These are phyloP conservation scores for Pipistrellus kuhlii DNA, from an alignment of 2,797 vertebrate genomes.

Conservation along the genomic window DNA sequence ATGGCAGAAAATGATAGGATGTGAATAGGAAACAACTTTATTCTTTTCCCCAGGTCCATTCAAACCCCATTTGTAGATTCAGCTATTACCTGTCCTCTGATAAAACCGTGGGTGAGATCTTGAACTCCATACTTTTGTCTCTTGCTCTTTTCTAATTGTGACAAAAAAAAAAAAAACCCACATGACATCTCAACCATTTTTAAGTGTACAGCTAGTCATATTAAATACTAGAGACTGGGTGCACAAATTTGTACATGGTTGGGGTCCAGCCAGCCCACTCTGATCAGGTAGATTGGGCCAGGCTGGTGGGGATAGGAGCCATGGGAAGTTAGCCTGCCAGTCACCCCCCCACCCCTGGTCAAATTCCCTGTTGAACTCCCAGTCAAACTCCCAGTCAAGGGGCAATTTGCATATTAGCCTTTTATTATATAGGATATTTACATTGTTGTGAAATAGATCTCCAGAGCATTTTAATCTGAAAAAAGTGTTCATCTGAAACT, in stretches of 20 bases:
- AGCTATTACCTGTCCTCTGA: neutral
- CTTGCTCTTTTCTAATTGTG: neutral
- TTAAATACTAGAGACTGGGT: neutral
- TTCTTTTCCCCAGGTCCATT: neutral
- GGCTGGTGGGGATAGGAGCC: too few relatives aligned
- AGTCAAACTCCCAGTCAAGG: too few relatives aligned
- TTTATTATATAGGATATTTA: neutral
- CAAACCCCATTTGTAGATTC: neutral
- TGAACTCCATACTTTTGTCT: neutral
- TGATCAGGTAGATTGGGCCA: too few relatives aligned
- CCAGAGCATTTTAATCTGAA: neutral
- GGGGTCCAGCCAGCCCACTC: too few relatives aligned
- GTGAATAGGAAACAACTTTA: neutral
- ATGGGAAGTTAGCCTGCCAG: too few relatives aligned
- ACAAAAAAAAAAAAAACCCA: neutral
- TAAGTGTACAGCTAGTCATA: neutral
- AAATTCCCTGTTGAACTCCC: too few relatives aligned
- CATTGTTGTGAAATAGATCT: neutral
- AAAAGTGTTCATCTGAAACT: conserved; percentile 17
- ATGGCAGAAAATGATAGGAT: too few relatives aligned
- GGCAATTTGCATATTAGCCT: too few relatives aligned
- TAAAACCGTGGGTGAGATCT: neutral
- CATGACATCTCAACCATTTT: neutral
- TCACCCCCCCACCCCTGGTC: too few relatives aligned
- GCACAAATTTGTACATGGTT: too few relatives aligned